Evolutionary conservation across 1,140 invertebrate species (phyloP).

Genomic region (Cherax quadricarinatus): DNA sequence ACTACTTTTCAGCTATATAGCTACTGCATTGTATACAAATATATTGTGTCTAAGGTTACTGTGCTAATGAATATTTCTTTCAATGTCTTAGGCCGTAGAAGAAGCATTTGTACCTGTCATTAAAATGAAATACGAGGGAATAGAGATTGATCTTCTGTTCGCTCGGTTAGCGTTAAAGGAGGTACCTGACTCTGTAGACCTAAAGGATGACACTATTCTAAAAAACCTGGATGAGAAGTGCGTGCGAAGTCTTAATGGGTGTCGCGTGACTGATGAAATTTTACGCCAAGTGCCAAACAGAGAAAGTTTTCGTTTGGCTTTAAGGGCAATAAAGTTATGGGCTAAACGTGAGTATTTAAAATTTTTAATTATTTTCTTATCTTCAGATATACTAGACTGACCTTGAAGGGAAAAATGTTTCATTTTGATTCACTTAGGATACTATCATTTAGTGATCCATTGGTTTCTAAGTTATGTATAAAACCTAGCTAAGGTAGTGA

Average conservation of each 20-base stretch:
- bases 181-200: slow-evolving; percentile 89
- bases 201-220: slow-evolving; percentile 92
- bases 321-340: slow-evolving; percentile 98
- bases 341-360: slow-evolving; percentile 90
- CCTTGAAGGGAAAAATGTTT: too few species aligned
- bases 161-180: slow-evolving; percentile 94
- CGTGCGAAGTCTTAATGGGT: slow-evolving; percentile 97
- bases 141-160: slow-evolving; percentile 99
- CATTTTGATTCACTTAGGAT: too few species aligned
- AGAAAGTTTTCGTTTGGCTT: slow-evolving; percentile 93
- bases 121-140: slow-evolving; percentile 99
- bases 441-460: too few species aligned
- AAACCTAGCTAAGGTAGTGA: too few species aligned
- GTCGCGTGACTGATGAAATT: slow-evolving; percentile 99
- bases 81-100: slow-evolving; percentile 86
- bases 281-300: slow-evolving; percentile 95
- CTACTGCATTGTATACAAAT: too few species aligned
- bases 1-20: too few species aligned
- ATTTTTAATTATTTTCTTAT: background rate
- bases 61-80: slow-evolving; percentile 4
- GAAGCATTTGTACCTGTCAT: slow-evolving; percentile 99
- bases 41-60: too few species aligned
- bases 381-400: too few species aligned
- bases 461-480: too few species aligned
- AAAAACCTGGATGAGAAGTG: slow-evolving; percentile 98